Base-by-base conservation (phyloP, 1,140 invertebrate genomes). In the Bilobella aurantiaca region DNA sequence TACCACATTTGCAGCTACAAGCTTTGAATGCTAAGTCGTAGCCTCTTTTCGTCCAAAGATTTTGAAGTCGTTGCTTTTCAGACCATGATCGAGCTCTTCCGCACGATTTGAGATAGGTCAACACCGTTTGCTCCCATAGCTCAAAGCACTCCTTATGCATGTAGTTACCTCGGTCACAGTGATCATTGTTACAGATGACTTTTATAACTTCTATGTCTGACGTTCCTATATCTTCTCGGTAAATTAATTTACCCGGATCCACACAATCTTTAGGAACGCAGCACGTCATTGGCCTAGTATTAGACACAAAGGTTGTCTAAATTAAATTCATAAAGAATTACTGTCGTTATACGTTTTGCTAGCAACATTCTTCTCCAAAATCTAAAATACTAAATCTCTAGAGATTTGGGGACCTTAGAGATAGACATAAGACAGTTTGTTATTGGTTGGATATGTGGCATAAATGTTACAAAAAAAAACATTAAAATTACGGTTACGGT, bases 71-170 rank as follows among this genome's bases (percentile, higher is more conserved):
- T 77, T 97, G 93, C 56, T 91, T 83, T 76, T 96, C 93, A 28
- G 90, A 93, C 93, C 93, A 96, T 61, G 88, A 91, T 21, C 93
- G 82, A 1, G 92, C 92, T 21, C 93, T 80, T 16, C 91, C 91
- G 78, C 89, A 92, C 5, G 87, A 88, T 75, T 93, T 90, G 53
- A 96, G 81, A 75, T 91, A 94, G 34, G 86, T 86, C 65, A 96
- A 81, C 21, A 96, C 87, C 3, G 85, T 83, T 76, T 88, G 85
- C 78, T 97, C 93, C 91, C 92, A 97, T 58, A 85, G 82, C 31
- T 95, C 90, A 80, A 96, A 98, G 79, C 94, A 98, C 74, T 91
- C 88, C 66, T 87, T 84, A 81, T 98, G 94, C 93, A 98, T 97
- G 78, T 88, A 95, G 74, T 87, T 84, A 25, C 93, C 91, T 70